Conservation (phyloP, 2,113 vertebrate species). For the Pionites leucogaster region DNA sequence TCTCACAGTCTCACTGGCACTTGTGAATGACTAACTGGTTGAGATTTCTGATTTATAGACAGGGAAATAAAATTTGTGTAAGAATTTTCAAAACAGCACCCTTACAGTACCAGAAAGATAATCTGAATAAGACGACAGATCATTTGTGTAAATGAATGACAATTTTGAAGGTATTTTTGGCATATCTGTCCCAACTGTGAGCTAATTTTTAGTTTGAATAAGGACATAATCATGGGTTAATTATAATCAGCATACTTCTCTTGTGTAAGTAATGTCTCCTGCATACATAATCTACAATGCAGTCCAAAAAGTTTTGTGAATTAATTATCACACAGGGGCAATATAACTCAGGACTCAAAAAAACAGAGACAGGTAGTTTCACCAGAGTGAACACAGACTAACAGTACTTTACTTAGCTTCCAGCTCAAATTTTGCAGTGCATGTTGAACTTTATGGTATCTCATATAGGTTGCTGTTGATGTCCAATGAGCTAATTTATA, state of each 20-base stretch:
- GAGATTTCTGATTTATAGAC: constrained; percentile 16
- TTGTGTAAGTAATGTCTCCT: constrained; percentile 33
- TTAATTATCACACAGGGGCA: background rate
- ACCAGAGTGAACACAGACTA: background rate
- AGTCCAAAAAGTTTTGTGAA: constrained; percentile 27
- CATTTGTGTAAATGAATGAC: background rate
- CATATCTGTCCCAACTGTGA: constrained; percentile 13
- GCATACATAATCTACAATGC: constrained; percentile 21
- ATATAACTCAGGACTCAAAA: background rate
- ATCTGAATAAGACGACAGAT: background rate
- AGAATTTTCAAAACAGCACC: constrained; percentile 22
- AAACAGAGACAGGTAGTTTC: background rate
- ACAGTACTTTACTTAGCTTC: background rate
- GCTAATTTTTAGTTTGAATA: constrained; percentile 42
- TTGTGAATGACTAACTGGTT: constrained; percentile 25
- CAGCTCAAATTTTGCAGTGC: background rate
- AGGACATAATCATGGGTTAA: constrained; percentile 46
- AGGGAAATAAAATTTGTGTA: constrained; percentile 42
- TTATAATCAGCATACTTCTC: constrained; percentile 43
- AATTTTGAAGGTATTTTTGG: constrained; percentile 41
- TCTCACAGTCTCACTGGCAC: background rate
- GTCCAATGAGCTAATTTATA: background rate
- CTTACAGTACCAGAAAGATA: background rate
- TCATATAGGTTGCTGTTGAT: background rate
- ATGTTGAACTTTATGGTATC: background rate